Evolutionary conservation across 2,888 invertebrate genomes (phyloP), one percentile per base, ranked within the genome.

Genomic region (Chironomus riparius): DNA sequence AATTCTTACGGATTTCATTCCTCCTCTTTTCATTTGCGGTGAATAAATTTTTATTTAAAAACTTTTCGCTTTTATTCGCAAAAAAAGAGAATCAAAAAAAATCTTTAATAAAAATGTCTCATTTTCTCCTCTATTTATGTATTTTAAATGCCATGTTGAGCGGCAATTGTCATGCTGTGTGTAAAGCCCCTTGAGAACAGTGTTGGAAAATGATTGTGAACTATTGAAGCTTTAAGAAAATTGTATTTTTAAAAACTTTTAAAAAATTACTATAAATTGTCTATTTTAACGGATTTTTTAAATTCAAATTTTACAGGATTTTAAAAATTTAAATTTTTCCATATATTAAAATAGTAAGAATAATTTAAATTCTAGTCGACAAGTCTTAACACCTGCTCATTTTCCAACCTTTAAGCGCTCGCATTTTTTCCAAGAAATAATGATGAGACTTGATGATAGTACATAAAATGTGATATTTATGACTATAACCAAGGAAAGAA

Each of bases 11-110:
- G 38, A 38, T 38, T 38, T 38, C 10, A 0, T 38, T 1, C 56
- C n/a, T 56, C 18, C 18, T 56, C 56, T 15, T 56, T 56, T 56
- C 56, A 7, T 50, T 70, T 70, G 50, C 6, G 50, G 50, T 70
- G 50, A 70, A 70, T 70, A 50, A 70, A 70, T 70, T 70, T 70
- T 50, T 18, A n/a, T 56, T 56, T 56, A 18, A 56, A 56, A 70
- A 70, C 56, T 70, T 70, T 70, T 56, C 56, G 18, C 18, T 56
- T 56, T 18, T 18, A 15, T 15, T 18, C 18, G 18, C 3, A 10
- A 56, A 18, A 56, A 18, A 56, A 56, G 18, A 38, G 7, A 38
- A 38, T 38, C 38, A 38, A 38, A 38, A 18, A 56, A 50, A 48
- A 50, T 56, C 18, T 56, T 56, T 56, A 18, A 56, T 56, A 56